These are phyloP conservation scores for Lycia hirtaria DNA, from an alignment of 2,888 invertebrate species.

Conservation along the genomic window DNA sequence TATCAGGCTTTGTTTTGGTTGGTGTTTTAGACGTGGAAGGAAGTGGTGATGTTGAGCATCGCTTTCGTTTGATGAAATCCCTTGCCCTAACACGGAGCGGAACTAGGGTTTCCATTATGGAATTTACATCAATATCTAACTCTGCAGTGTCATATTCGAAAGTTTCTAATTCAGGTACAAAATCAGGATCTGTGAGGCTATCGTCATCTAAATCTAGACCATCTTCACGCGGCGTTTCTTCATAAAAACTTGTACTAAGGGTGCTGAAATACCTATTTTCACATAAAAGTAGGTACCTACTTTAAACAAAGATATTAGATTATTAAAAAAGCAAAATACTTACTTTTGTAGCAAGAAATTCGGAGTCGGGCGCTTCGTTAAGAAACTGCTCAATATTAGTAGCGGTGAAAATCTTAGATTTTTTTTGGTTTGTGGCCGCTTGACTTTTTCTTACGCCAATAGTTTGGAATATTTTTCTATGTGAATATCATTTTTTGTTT, in stretches of 20 bases:
- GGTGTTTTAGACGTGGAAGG: background rate
- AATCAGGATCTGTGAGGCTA: conserved; percentile 6
- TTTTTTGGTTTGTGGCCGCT: background rate
- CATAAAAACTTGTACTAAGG: too few species aligned
- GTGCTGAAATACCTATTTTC: too few species aligned
- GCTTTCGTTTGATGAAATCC: too few species aligned
- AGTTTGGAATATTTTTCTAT: conserved; percentile 2
- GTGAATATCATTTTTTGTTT: background rate
- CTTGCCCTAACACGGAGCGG: too few species aligned
- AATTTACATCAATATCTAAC: background rate
- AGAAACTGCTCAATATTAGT: background rate
- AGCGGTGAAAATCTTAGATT: background rate
- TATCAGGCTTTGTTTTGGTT: background rate
- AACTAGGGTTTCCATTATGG: background rate
- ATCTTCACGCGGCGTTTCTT: conserved; percentile 2
- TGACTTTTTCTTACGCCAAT: background rate
- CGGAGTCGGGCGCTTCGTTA: background rate
- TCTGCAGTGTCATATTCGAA: background rate
- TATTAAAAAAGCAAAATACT: too few species aligned
- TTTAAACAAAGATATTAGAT: too few species aligned
- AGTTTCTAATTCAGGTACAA: background rate
- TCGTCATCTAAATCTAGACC: background rate
- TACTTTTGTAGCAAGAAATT: conserved; percentile 2
- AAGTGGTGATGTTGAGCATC: background rate
- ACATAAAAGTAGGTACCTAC: too few species aligned